phyloP scores from a whole-genome alignment of 2,888 invertebrate genomes.

The Tiphia femorata region DNA sequence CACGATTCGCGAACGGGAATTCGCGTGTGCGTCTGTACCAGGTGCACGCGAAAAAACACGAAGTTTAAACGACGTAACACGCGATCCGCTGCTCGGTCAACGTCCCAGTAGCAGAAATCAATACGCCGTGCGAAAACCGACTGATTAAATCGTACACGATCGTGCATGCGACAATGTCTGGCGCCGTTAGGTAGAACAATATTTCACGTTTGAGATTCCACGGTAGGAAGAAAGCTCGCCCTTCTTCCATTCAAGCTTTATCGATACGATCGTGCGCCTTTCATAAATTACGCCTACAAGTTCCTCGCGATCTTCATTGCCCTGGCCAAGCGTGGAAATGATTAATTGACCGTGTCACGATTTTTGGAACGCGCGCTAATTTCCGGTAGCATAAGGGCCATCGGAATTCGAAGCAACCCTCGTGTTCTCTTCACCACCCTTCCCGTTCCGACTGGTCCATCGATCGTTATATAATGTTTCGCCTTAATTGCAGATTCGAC shows the following conservation, averaged over 20 bases:
- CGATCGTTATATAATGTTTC: conserved; percentile 56
- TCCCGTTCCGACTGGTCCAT: conserved; percentile 22
- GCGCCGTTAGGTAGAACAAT: no score
- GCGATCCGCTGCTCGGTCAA: conserved; percentile 1
- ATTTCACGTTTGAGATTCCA: not conserved
- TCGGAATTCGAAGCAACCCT: conserved; percentile 5
- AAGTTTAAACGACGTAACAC: conserved; percentile 24
- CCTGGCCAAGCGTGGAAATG: not conserved
- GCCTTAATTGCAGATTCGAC: conserved; percentile 56
- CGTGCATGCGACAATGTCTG: not conserved
- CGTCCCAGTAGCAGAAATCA: conserved; percentile 7
- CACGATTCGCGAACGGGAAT: no score
- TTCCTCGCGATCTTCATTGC: no score
- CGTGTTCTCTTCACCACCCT: conserved; percentile 6
- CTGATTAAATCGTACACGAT: conserved; percentile 8
- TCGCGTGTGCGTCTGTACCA: no score
- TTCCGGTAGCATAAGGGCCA: conserved; percentile 25
- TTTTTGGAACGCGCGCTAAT: no score
- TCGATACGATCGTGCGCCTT: no score
- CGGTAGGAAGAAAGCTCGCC: no score
- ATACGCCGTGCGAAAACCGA: not conserved
- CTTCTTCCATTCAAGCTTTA: no score
- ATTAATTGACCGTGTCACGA: conserved; percentile 37
- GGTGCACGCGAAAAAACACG: no score
- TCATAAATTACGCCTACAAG: no score